These are phyloP conservation scores for Chouioia cunea DNA, from an alignment of 2,888 invertebrate species.

Conservation along the genomic window DNA sequence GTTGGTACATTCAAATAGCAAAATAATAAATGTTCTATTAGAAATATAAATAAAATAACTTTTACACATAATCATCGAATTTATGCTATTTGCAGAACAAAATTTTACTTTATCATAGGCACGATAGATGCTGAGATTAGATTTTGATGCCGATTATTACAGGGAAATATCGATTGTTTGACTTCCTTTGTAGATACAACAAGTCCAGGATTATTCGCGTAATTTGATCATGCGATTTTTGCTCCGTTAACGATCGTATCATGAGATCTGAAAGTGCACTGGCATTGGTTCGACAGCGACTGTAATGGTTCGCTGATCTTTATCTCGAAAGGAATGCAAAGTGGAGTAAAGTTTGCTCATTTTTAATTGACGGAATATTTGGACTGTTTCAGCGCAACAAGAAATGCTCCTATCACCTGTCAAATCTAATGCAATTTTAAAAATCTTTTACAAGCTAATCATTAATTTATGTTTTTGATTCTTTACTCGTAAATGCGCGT, in stretches of 20 bases:
- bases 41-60: too few species aligned
- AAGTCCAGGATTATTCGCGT: background rate
- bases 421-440: too few species aligned
- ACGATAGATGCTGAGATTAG: slow-evolving; percentile 7
- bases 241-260: slow-evolving; percentile 37
- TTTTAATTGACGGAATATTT: background rate
- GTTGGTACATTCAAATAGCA: too few species aligned
- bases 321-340: slow-evolving; percentile 42
- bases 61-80: too few species aligned
- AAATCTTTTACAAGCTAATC: too few species aligned
- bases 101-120: slow-evolving; percentile 12
- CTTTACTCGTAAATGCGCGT: too few species aligned
- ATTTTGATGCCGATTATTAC: slow-evolving; percentile 9
- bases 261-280: slow-evolving; percentile 44
- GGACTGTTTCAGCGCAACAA: too few species aligned
- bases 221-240: slow-evolving; percentile 40
- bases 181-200: slow-evolving; percentile 26
- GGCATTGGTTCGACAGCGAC: slow-evolving; percentile 10
- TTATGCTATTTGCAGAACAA: background rate
- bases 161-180: slow-evolving; percentile 37
- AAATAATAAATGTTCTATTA: too few species aligned
- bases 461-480: too few species aligned
- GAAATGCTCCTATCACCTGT: too few species aligned
- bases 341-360: slow-evolving; percentile 22
- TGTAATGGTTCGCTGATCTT: slow-evolving; percentile 29